Percentiles rank a stretch among this genome's conserved stretches.
Evolutionary conservation across 1,140 invertebrate species (phyloP).

Genomic region (Adelges cooleyi): DNA sequence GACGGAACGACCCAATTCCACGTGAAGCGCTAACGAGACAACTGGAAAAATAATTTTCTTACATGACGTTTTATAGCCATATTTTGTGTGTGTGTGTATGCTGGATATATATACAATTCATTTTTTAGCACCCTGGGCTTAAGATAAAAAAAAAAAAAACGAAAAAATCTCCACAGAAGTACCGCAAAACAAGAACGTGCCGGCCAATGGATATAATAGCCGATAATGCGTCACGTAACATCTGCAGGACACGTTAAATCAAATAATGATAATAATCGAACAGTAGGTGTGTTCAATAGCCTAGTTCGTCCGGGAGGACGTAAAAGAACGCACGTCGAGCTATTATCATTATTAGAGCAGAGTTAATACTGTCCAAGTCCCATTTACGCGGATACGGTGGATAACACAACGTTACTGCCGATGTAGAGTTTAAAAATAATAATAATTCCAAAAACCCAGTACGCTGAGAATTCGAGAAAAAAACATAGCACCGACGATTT

Average conservation of each 20-base stretch:
- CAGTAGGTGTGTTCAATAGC: not conserved
- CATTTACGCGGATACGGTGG: too few species aligned
- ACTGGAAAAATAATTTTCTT: conserved; percentile 16
- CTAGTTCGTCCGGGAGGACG: conserved; percentile 1
- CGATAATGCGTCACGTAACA: conserved; percentile 15
- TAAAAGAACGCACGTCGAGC: too few species aligned
- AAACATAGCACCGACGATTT: too few species aligned
- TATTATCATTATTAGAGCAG: too few species aligned
- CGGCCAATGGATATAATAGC: not conserved
- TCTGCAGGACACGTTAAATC: conserved; percentile 13
- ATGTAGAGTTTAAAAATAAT: too few species aligned
- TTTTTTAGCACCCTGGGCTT: not conserved
- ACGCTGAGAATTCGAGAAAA: too few species aligned
- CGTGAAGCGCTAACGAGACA: not conserved
- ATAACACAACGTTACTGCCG: too few species aligned
- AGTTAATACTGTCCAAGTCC: too few species aligned
- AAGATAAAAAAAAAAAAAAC: too few species aligned
- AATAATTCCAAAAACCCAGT: too few species aligned
- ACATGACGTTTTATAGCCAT: not conserved
- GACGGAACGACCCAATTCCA: conserved; percentile 20
- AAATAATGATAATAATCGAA: not conserved
- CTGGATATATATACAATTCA: not conserved
- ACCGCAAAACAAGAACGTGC: not conserved
- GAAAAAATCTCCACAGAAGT: too few species aligned
- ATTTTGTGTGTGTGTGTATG: not conserved